Evolutionary conservation across 2,797 vertebrate genomes (phyloP), one percentile per base, ranked within the genome.

Genomic region (Centroberyx gerrardi): DNA sequence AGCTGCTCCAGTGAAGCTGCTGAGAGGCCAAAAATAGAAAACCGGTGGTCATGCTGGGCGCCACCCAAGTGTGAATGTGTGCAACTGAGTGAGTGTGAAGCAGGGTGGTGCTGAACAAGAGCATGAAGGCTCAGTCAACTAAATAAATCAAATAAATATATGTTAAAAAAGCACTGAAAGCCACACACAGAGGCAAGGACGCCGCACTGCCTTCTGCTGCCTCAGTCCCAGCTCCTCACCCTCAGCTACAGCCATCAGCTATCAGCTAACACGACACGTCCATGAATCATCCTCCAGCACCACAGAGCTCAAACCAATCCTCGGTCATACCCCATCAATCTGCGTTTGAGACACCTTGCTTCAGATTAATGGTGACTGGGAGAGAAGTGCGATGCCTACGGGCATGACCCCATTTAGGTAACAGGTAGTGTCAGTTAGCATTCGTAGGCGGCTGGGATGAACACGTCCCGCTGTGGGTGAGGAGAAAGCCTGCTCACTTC

Each of bases 231-330:
- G 72, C 83, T 76, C 80, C 74, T 68, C 67, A 68, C 55, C 66
- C 65, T 76, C 61, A 66, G 68, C 67, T 46, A 68, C 62, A 67
- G 66, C 68, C 75, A 76, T 76, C 75, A 72, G 14, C 67, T 62
- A 76, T 76, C 75, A 72, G 14, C 67, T 62, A 64, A 76, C 63
- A 66, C 2, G n/a, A 68, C 76, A 58, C 46, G 55, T 59, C 77
- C 56, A 83, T 82, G 77, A 81, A 85, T 88, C 83, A 84, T 63
- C 42, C 78, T 58, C 62, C 62, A 66, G 79, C 53, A 31, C 12
- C 8, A 28, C 58, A 62, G 36, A 53, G 33, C 12, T 38, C 58
- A 72, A 71, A 78, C 59, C 58, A 33, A 55, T 69, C 48, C 71
- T 33, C 66, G 18, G 70, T 36, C 75, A 64, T 0, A 28, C 17